Base-by-base conservation (phyloP, 2,888 invertebrate genomes). In the Drosophila fungiperda region DNA sequence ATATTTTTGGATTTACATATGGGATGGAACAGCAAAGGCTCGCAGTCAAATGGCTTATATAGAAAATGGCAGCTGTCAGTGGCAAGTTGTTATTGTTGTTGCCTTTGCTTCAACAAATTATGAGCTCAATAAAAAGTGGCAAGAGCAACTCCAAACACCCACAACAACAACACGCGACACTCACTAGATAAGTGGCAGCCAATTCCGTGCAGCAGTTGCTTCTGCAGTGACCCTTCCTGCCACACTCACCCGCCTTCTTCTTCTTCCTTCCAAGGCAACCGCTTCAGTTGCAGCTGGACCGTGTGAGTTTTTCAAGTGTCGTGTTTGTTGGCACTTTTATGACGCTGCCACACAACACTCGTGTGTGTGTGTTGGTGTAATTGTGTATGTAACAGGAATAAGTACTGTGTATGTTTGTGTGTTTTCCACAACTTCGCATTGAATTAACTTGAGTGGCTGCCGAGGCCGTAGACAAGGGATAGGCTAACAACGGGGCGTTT, bases 381-480 rank as follows among this genome's bases (percentile, higher is more conserved):
- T 29, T 29, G 29, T 66, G 50, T 60, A 38, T 26, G 61, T 60
- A 53, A 55, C 52, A 35, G 52, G 45, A 33, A 29, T 58, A 12
- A 50, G 59, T 65, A 33, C 26, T 33, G 15, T 36, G 35, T 68
- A 60, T 53, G 38, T 60, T 12, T 48, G 50, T 12, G 17, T 42
- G 40, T 38, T 33, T 45, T 11, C 15, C 36, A 57, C 60, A 68
- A 68, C 78, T 64, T 83, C 71, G 76, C 83, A 76, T 83, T 80
- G 70, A 85, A 83, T 85, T 83, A 86, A 70, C 78, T 83, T 83
- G 78, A 86, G 86, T 83, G 83, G 76, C 61, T 67, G 54, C 29
- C 32, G 45, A 49, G 68, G 17, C 32, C 38, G 20, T 23, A 45
- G 45, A 8, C 40, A n/a, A 26, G 53, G 48, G 15, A 15, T 23